Conservation (phyloP, 2,797 vertebrate species). For the Artibeus lituratus region DNA sequence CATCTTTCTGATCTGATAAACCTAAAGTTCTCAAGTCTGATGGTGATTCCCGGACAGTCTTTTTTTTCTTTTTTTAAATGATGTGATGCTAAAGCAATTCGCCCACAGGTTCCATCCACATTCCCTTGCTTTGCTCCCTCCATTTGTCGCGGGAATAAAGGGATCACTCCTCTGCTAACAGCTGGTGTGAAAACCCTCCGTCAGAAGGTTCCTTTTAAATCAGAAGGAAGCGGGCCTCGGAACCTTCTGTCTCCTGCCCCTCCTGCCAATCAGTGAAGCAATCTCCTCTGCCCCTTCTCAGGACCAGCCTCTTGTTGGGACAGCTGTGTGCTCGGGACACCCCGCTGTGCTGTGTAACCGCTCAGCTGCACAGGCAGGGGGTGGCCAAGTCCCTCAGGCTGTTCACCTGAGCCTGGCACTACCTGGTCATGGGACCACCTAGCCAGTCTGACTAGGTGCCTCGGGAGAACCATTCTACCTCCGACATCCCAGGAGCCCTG, state of each 20-base stretch:
- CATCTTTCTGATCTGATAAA: not conserved
- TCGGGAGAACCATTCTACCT: not conserved
- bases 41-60: not conserved
- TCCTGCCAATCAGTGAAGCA: not conserved
- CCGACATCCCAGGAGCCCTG: not conserved
- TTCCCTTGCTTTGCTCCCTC: not conserved
- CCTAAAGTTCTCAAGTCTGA: not conserved
- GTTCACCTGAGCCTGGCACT: not conserved
- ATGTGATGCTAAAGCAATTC: not conserved
- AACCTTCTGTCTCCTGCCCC: not conserved
- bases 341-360: not conserved
- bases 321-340: not conserved
- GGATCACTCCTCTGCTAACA: not conserved
- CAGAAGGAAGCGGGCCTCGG: not conserved
- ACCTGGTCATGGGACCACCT: not conserved
- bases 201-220: not conserved
- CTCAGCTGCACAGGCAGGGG: not conserved
- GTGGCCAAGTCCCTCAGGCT: not conserved
- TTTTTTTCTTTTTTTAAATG: not conserved
- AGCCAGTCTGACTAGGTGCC: not conserved
- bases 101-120: not conserved
- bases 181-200: conserved; percentile 7
- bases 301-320: not conserved
- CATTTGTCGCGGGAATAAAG: conserved; percentile 12
- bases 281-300: not conserved